Evolutionary conservation across 2,888 invertebrate genomes (phyloP).

Genomic region (Habroteleia sp.): DNA sequence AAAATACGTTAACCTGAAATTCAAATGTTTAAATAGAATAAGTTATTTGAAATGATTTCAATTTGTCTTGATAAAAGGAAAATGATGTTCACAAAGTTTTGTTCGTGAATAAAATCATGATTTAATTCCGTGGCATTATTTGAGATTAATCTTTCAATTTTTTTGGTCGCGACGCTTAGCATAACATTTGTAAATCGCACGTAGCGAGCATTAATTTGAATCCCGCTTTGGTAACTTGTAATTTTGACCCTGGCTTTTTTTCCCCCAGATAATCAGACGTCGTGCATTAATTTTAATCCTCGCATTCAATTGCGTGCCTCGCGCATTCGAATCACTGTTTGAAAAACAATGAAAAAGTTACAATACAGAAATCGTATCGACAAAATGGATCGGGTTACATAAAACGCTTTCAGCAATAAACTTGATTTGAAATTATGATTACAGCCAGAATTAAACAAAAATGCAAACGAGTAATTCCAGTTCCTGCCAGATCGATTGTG

Average conservation of each 20-base stretch:
- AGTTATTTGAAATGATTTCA: neutral
- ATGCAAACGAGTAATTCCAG: conserved; percentile 55
- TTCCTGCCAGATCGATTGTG: conserved; percentile 32
- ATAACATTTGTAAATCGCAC: conserved; percentile 20
- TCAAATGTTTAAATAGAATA: neutral
- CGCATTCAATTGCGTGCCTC: conserved; percentile 16
- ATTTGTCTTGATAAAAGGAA: conserved; percentile 39
- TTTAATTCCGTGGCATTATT: conserved; percentile 26
- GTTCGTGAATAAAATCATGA: conserved; percentile 45
- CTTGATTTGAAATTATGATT: conserved; percentile 57
- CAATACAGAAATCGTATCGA: conserved; percentile 19
- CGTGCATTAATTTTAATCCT: conserved; percentile 36
- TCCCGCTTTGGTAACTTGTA: conserved; percentile 40
- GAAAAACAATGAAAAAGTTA: conserved; percentile 36
- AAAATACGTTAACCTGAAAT: too few relatives aligned
- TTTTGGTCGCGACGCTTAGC: conserved; percentile 24
- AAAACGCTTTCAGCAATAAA: conserved; percentile 51
- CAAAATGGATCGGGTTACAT: conserved; percentile 47
- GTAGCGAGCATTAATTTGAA: conserved; percentile 33
- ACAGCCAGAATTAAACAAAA: conserved; percentile 40
- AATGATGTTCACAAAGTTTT: conserved; percentile 40
- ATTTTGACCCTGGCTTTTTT: conserved; percentile 49
- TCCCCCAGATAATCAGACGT: conserved; percentile 29
- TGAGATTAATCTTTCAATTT: conserved; percentile 51
- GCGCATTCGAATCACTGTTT: conserved; percentile 8